Conservation (phyloP, 2,797 vertebrate species). For the Cynodonichthys magdalenae region DNA sequence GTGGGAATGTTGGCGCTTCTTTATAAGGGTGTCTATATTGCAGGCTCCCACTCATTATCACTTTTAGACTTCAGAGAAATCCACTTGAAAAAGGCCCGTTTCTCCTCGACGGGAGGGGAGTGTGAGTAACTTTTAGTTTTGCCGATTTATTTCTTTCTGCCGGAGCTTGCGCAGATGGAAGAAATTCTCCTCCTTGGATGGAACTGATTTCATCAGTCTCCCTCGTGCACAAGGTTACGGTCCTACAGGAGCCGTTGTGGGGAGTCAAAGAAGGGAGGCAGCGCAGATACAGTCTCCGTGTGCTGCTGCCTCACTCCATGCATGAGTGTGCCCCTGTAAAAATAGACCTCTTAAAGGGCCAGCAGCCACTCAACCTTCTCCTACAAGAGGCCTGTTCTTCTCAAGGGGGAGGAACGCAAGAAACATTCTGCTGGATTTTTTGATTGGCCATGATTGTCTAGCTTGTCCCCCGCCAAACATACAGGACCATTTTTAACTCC, state of each 20-base stretch:
- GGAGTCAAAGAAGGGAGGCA: conserved; percentile 67
- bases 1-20: conserved; percentile 72
- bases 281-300: conserved; percentile 61
- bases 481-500: conserved; percentile 2
- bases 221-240: conserved; percentile 31
- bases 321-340: conserved; percentile 82
- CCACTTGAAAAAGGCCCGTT: conserved; percentile 42
- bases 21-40: conserved; percentile 61
- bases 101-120: conserved; percentile 33
- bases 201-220: conserved; percentile 24
- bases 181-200: conserved; percentile 18
- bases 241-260: conserved; percentile 59
- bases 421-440: conserved; percentile 46
- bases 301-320: conserved; percentile 75
- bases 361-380: conserved; percentile 71
- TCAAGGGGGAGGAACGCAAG: conserved; percentile 60
- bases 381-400: conserved; percentile 67
- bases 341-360: conserved; percentile 85
- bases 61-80: conserved; percentile 67
- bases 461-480: conserved; percentile 21
- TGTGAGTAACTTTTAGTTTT: conserved; percentile 40
- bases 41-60: conserved; percentile 73
- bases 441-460: conserved; percentile 32
- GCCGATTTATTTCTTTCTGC: conserved; percentile 9
- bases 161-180: conserved; percentile 12